Evolutionary conservation across 2,797 vertebrate species (phyloP), one percentile per base, ranked within the genome.

Genomic region (Stomatorhinus walkeri): DNA sequence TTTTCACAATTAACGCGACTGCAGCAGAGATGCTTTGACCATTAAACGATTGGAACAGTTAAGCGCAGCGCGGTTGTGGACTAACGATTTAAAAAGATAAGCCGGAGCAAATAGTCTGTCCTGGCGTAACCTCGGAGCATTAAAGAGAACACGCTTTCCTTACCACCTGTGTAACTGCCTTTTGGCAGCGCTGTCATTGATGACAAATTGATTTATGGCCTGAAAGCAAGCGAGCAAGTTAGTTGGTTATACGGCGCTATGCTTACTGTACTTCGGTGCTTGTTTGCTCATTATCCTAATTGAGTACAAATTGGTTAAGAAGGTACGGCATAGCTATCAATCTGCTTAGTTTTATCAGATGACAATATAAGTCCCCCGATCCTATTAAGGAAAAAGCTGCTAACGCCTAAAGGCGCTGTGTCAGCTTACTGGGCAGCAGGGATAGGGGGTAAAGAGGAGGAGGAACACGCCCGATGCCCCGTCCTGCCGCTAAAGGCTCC

Each of bases 331-430:
- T 95, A 95, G 94, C 95, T 96, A 95, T 96, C 95, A 96, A 94
- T 94, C 94, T 94, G 95, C 96, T 97, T 97, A 97, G 95, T 95
- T 96, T 96, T 96, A 97, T 97, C 96, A 96, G 96, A 97, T 97
- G 97, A 97, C 96, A 97, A 95, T 93, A 93, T 96, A 97, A 97
- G 95, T 95, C 94, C 93, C 61, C 93, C 96, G 95, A 97, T 97
- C 97, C 96, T 97, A 97, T 97, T 97, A 96, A 94, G 90, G 93
- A 94, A 94, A 96, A 96, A 96, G 95, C 95, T 94, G 95, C 96
- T 97, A 96, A 96, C 91, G 93, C 94, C 96, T 96, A 95, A 96
- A 97, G 95, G 96, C 93, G 91, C 95, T 96, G 95, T 94, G 96
- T 97, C 97, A 96, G 97, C 94, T 97, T 95, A 96, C 91, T 14